Evolutionary conservation across 2,888 invertebrate genomes (phyloP).

Genomic region (Acronicta leporina): DNA sequence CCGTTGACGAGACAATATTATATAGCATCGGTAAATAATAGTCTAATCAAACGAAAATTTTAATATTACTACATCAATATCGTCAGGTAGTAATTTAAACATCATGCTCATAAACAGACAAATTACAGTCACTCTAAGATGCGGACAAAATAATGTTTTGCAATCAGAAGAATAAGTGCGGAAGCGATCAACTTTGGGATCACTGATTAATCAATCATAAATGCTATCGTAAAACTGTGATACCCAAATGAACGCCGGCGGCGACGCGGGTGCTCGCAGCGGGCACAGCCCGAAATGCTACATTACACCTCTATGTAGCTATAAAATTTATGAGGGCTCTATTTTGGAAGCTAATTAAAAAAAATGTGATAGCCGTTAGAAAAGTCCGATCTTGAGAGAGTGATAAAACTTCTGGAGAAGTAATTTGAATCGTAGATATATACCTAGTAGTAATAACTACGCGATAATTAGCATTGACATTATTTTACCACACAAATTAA

Average conservation of each 20-base stretch:
- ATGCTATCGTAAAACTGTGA: constrained; percentile 76
- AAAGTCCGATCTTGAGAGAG: constrained; percentile 83
- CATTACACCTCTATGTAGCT: constrained; percentile 77
- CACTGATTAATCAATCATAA: constrained; percentile 83
- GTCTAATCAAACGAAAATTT: constrained; percentile 36
- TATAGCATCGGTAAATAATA: constrained; percentile 42
- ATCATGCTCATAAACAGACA: constrained; percentile 53
- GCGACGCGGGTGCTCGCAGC: constrained; percentile 58
- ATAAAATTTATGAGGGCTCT: constrained; percentile 85
- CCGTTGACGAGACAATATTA: constrained; percentile 29
- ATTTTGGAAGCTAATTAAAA: constrained; percentile 86
- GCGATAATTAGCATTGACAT: constrained; percentile 57
- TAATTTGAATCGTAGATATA: constrained; percentile 67
- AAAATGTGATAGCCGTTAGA: constrained; percentile 79
- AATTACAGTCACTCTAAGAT: constrained; percentile 55
- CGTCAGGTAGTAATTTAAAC: constrained; percentile 45
- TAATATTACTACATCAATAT: constrained; percentile 50
- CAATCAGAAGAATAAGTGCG: constrained; percentile 77
- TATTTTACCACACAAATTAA: constrained; percentile 39
- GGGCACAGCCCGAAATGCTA: constrained; percentile 61
- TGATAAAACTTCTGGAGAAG: constrained; percentile 76
- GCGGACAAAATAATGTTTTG: constrained; percentile 66
- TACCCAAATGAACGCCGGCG: constrained; percentile 72
- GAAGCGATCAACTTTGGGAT: constrained; percentile 78
- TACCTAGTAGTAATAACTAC: constrained; percentile 40